These are phyloP conservation scores for Agriopis aurantiaria DNA, from an alignment of 2,888 invertebrate species.

Conservation along the genomic window DNA sequence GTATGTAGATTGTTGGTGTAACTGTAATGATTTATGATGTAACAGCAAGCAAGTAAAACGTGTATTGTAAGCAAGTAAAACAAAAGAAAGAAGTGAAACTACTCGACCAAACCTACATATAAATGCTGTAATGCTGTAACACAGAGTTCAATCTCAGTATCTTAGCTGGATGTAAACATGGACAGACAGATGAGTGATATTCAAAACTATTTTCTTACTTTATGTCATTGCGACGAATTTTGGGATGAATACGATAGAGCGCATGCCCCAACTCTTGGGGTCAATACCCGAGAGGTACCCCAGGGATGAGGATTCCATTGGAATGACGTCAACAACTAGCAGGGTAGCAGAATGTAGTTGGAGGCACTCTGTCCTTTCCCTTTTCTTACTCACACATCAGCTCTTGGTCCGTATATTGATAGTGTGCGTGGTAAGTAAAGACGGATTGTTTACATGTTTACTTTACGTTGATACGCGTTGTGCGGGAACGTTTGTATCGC, in stretches of 20 bases:
- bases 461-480: constrained; percentile 1
- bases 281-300: constrained; percentile 76
- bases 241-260: constrained; percentile 20
- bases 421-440: constrained; percentile 3
- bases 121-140: not conserved
- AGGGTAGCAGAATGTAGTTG: constrained; percentile 73
- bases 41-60: not conserved
- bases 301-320: constrained; percentile 83
- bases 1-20: not conserved
- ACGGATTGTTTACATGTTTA: constrained; percentile 10
- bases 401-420: constrained; percentile 32
- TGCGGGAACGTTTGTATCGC: not conserved
- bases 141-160: not conserved
- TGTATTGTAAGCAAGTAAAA: not conserved
- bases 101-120: not conserved
- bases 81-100: not conserved
- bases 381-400: constrained; percentile 53
- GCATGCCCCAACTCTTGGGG: constrained; percentile 49
- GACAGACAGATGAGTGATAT: not conserved
- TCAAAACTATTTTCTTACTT: not conserved
- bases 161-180: not conserved
- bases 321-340: constrained; percentile 87
- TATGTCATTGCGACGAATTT: not conserved
- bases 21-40: not conserved
- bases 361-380: constrained; percentile 66